Base-by-base conservation (phyloP, 2,113 vertebrate species). In the Perca schrenkii region DNA sequence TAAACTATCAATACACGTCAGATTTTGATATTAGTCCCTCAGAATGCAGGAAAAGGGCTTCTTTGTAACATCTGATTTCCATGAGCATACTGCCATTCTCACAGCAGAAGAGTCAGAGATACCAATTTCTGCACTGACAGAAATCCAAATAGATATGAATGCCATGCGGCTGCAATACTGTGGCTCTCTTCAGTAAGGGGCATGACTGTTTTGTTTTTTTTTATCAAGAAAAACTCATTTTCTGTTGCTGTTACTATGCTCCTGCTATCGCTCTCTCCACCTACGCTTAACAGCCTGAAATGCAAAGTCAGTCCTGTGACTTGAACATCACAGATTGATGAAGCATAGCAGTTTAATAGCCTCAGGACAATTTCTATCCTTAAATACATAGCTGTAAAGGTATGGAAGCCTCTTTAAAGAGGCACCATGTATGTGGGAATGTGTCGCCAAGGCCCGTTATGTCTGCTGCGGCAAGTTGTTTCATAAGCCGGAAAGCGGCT, bases 401-500 rank as follows among this genome's bases (percentile, higher is more conserved):
- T 62, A 10, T 43, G 40, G 19, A 78, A 50, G 21, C 46, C 56
- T 70, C 21, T 84, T 52, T 22, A 46, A 47, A 46, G 40, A 66
- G 40, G 5, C 16, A 40, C 0, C 3, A 49, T 17, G 25, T 15
- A 5, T 28, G 43, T 25, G 46, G 64, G 54, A 46, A 71, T 3
- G 43, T 21, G n/a, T 28, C 15, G 15, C 46, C 36, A 21, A 22
- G 19, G 62, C 53, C 70, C 2, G 3, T 49, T 74, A 68, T 25
- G 15, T 77, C 21, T 57, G 4, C 25, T 4, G 10, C 12, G 52
- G 21, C 34, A 40, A 43, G 6, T 64, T 65, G 16, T 64, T 63
- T 81, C 21, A 31, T 83, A 52, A n/a, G 28, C 82, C 21, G 21
- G n/a, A 72, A 53, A 34, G 21, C 13, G 28, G 31, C 54, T 57